Evolutionary conservation across 2,888 invertebrate genomes (phyloP), one percentile per base, ranked within the genome.

Genomic region (Dyspetes luteomarginatus): DNA sequence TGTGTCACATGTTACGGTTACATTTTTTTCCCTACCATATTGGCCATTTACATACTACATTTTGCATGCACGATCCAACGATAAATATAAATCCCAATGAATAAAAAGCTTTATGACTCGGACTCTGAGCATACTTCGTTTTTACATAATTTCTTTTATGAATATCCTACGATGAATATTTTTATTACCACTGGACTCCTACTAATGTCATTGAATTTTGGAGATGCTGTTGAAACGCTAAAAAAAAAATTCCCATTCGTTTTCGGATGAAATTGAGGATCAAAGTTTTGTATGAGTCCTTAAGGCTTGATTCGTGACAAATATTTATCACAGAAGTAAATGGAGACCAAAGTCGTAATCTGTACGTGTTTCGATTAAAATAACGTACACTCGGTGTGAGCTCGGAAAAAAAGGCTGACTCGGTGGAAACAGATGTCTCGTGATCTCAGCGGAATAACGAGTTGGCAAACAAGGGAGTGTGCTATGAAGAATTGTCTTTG

Each of bases 381-480:
- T n/a, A 19, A 9, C 9, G 19, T 22, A 19, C 4, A 22, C 7
- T 0, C 1, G n/a, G 17, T 24, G n/a, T 7, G 9, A 9, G 0
- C 12, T 12, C 9, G 30, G 15, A 17, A 12, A 26, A 28, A 24
- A 15, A 4, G n/a, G n/a, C 41, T 43, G 52, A 60, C 60, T 73
- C 28, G 9, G 22, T n/a, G 19, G 19, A n/a, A 28, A 45, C 58
- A 60, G n/a, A 17, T 41, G 41, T n/a, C 7, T 15, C 9, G 17
- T 15, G 26, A 17, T 45, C 28, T 28, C 41, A 50, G 26, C 72
- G 26, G 28, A n/a, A 19, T 76, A 75, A 67, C 58, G 28, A 43
- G 43, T 52, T 9, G 4, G 68, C 15, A 68, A 76, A 69, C 52
- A 55, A 7, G 15, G 52, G 15, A 52, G 4, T 7, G 36, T 24